A percentile compares a stretch with the other conserved stretches of the same genome.
Conservation (phyloP, 1,140 invertebrate species). For the Drosophila obscura region DNA sequence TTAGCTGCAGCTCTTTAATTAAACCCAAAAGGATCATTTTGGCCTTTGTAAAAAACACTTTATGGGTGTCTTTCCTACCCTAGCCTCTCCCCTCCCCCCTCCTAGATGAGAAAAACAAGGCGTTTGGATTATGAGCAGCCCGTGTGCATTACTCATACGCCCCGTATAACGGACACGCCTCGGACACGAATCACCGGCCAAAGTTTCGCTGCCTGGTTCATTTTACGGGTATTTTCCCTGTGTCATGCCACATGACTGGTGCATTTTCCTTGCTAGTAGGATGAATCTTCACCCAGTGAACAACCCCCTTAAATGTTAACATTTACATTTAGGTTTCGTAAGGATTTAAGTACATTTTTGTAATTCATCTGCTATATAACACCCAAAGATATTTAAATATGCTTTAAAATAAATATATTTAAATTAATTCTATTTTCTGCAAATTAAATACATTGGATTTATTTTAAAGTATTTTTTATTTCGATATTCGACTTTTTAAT, state of each 20-base stretch:
- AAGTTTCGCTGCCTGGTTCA: constrained; percentile 17
- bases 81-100: too few species aligned
- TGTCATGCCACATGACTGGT: constrained; percentile 48
- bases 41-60: constrained; percentile 58
- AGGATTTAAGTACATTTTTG: too few species aligned
- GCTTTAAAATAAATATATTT: background rate
- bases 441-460: too few species aligned
- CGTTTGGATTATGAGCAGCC: constrained; percentile 52
- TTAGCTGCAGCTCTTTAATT: constrained; percentile 64
- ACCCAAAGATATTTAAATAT: too few species aligned
- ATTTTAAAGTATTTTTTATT: too few species aligned
- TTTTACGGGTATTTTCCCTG: constrained; percentile 23
- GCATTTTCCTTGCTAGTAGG: constrained; percentile 18
- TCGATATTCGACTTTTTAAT: too few species aligned
- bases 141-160: constrained; percentile 75
- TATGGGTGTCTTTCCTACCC: background rate
- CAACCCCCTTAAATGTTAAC: too few species aligned
- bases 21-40: constrained; percentile 54
- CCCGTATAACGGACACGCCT: constrained; percentile 43
- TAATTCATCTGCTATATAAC: too few species aligned
- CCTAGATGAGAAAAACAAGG: constrained; percentile 7
- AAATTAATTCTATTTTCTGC: background rate
- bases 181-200: constrained; percentile 30
- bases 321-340: too few species aligned
- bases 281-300: too few species aligned